A percentile compares a stretch with the other conserved stretches of the same genome.
Conservation (phyloP, 2,888 invertebrate genomes). For the Trachelus iudaicus region DNA sequence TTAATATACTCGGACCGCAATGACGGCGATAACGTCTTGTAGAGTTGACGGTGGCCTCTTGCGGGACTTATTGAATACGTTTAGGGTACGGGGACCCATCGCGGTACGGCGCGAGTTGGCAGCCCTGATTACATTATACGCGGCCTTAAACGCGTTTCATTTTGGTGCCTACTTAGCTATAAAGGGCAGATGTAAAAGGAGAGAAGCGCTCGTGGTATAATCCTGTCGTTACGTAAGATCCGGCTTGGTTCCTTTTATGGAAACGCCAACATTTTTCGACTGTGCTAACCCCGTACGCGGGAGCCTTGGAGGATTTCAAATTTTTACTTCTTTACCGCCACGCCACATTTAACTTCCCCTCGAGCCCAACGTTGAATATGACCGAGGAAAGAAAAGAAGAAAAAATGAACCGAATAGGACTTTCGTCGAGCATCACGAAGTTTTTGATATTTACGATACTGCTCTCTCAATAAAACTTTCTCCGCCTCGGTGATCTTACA, state of each 20-base stretch:
- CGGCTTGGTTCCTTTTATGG: not conserved
- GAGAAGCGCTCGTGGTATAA: constrained; percentile 9
- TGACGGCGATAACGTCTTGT: not conserved
- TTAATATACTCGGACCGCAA: not conserved
- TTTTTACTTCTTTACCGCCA: not conserved
- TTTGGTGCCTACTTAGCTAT: constrained; percentile 13
- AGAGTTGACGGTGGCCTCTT: no score
- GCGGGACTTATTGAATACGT: constrained; percentile 6
- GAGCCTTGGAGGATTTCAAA: not conserved
- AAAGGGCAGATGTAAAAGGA: constrained; percentile 17
- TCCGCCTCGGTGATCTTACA: no score
- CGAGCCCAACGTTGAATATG: no score
- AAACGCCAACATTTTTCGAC: not conserved
- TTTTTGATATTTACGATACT: no score
- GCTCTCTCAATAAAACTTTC: no score
- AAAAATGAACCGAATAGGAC: no score
- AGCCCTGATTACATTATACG: constrained; percentile 18
- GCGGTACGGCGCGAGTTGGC: not conserved
- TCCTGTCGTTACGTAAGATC: constrained; percentile 8
- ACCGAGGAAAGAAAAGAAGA: no score
- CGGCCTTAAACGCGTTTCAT: constrained; percentile 14
- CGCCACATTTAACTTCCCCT: no score
- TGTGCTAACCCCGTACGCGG: not conserved
- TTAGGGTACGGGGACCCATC: constrained; percentile 2
- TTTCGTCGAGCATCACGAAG: no score